Conservation (phyloP, 2,888 invertebrate genomes). For the Temnothorax ravouxi region DNA sequence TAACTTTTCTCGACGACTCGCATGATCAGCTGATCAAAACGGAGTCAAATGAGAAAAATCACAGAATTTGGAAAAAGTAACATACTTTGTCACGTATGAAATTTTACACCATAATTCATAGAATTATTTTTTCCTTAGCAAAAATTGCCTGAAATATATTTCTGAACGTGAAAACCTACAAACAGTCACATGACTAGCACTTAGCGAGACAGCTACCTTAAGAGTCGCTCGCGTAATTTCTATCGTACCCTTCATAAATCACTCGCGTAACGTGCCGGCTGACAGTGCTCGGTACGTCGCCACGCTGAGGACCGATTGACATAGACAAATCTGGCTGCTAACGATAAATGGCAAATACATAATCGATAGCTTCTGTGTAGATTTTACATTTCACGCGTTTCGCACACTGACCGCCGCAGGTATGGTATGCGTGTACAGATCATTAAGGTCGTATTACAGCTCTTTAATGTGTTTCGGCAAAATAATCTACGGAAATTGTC, state of each 20-base stretch:
- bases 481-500: background rate
- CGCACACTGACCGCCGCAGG: background rate
- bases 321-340: slow-evolving; percentile 47
- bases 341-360: slow-evolving; percentile 35
- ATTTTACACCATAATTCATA: too few relatives aligned
- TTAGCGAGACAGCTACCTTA: too few relatives aligned
- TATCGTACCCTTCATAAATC: slow-evolving; percentile 53
- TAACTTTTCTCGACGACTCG: too few relatives aligned
- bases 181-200: too few relatives aligned
- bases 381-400: slow-evolving; percentile 14
- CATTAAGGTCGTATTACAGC: background rate
- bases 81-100: too few relatives aligned
- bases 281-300: slow-evolving; percentile 34
- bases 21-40: too few relatives aligned
- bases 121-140: too few relatives aligned
- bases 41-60: too few relatives aligned
- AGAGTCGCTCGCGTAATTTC: slow-evolving; percentile 45
- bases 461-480: background rate
- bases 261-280: slow-evolving; percentile 24
- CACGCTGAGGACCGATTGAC: slow-evolving; percentile 35
- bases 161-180: too few relatives aligned
- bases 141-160: too few relatives aligned
- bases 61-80: too few relatives aligned
- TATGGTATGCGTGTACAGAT: background rate
- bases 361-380: slow-evolving; percentile 21